These are phyloP conservation scores for Falco cherrug DNA, from an alignment of 2,797 vertebrate species.

Conservation along the genomic window DNA sequence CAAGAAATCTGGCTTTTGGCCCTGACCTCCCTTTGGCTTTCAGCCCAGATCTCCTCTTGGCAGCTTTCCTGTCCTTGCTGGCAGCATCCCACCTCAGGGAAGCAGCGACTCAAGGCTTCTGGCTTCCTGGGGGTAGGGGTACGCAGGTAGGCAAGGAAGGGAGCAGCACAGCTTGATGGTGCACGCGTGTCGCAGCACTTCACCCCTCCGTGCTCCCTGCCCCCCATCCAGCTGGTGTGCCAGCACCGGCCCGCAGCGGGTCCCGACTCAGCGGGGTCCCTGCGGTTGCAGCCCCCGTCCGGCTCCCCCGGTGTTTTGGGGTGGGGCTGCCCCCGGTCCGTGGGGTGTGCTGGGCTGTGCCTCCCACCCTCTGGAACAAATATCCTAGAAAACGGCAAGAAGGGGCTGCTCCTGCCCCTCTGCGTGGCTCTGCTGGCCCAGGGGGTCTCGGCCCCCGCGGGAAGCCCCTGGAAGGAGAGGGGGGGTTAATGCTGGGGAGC, in stretches of 20 bases:
- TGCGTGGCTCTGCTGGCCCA: not conserved
- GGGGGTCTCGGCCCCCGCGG: not conserved
- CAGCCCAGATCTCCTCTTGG: not conserved
- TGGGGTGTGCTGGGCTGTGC: not conserved
- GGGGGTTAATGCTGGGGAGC: not conserved
- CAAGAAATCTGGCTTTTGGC: not conserved
- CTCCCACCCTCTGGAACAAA: not conserved
- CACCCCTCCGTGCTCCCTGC: not conserved
- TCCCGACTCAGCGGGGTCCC: not conserved
- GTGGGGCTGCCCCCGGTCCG: accelerated
- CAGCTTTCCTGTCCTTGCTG: not conserved
- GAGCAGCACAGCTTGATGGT: not conserved
- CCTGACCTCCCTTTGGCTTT: not conserved
- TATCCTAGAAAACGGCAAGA: accelerated
- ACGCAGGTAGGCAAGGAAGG: not conserved
- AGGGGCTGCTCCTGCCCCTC: not conserved
- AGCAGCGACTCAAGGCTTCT: not conserved
- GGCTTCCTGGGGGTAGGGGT: not conserved
- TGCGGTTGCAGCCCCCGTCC: not conserved
- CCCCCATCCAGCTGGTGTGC: not conserved
- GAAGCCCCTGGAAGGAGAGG: not conserved
- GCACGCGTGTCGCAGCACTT: not conserved
- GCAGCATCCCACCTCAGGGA: not conserved
- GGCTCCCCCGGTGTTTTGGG: accelerated
- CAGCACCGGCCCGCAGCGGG: not conserved